Evolutionary conservation across 1,140 invertebrate species (phyloP).

Genomic region (Heliconius congener): DNA sequence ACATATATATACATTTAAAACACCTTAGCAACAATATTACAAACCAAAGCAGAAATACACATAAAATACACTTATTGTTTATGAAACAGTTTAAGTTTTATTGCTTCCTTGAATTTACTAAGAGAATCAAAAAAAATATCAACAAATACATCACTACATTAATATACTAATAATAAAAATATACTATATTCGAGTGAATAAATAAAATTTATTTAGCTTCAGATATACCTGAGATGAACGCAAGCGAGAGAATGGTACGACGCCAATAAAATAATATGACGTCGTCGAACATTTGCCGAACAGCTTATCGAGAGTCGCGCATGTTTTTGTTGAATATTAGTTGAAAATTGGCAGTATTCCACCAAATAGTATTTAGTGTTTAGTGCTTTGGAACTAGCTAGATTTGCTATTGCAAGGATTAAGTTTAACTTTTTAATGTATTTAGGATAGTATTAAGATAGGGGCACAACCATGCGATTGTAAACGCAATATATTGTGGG

Average conservation of each 20-base stretch:
- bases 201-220: neutral
- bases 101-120: no score
- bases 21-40: no score
- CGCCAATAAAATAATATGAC: constrained; percentile 4
- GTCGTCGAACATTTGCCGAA: neutral
- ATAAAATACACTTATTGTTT: no score
- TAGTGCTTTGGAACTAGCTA: neutral
- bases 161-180: neutral
- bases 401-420: neutral
- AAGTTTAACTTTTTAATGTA: neutral
- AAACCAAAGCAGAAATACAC: no score
- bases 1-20: no score
- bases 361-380: constrained; percentile 6
- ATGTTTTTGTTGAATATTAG: neutral
- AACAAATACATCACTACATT: no score
- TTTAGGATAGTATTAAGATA: neutral
- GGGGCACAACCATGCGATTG: no score
- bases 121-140: no score
- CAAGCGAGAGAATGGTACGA: constrained; percentile 10
- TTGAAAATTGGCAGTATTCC: constrained; percentile 1
- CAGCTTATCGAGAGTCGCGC: neutral
- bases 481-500: no score
- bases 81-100: no score
- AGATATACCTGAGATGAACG: neutral
- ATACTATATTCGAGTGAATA: no score